A percentile compares a stretch with the other conserved stretches of the same genome.
phyloP scores from a whole-genome alignment of 2,797 vertebrate genomes.

The Acanthis flammea region DNA sequence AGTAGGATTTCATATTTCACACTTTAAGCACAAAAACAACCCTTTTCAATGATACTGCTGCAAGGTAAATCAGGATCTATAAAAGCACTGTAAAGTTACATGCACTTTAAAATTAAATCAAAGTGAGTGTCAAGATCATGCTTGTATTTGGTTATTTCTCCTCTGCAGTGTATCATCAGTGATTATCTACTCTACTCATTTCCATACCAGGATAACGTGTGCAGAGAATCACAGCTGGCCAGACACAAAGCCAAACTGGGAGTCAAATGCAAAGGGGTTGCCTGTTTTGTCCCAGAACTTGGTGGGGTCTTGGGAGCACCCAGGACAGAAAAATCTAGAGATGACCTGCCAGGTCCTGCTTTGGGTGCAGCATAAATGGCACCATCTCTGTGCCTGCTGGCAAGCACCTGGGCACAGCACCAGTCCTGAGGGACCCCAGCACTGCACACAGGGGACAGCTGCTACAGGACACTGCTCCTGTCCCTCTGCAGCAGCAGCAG shows the following conservation, averaged over 20 bases:
- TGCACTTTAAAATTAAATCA: not conserved
- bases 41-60: not conserved
- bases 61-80: not conserved
- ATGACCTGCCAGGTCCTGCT: not conserved
- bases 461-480: accelerated
- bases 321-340: not conserved
- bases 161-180: not conserved
- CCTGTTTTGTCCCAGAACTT: not conserved
- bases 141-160: not conserved
- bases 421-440: not conserved
- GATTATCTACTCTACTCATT: not conserved
- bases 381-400: not conserved
- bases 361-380: not conserved
- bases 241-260: not conserved
- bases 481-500: not conserved
- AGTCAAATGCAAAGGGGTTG: not conserved
- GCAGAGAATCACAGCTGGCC: not conserved
- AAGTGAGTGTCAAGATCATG: not conserved
- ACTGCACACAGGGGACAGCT: too few relatives aligned
- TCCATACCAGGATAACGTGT: not conserved
- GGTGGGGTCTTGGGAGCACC: not conserved
- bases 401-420: accelerated
- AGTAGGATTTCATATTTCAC: not conserved
- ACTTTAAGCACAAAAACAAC: accelerated
- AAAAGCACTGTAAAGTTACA: not conserved